Base-by-base conservation (phyloP, 2,888 invertebrate species). In the Callyntrura sp. region DNA sequence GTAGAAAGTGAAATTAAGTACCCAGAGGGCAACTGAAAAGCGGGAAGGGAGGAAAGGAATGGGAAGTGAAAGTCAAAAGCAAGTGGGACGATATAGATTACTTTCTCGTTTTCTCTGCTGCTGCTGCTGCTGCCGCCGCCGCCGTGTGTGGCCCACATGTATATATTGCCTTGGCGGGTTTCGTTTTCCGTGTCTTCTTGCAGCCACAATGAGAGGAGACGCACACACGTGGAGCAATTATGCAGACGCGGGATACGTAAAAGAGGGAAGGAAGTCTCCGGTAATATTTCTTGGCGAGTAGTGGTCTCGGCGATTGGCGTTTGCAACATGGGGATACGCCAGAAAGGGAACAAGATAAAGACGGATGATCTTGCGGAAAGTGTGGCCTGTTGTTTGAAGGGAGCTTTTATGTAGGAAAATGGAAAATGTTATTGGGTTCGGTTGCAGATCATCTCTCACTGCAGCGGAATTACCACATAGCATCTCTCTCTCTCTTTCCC, bases 371-470 rank as follows among this genome's bases (percentile, higher is more conserved):
- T n/a, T 17, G 45, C 11, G n/a, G n/a, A n/a, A n/a, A n/a, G n/a
- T n/a, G n/a, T n/a, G n/a, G n/a, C n/a, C n/a, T n/a, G n/a, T n/a
- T n/a, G n/a, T n/a, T n/a, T n/a, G n/a, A n/a, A n/a, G n/a, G n/a
- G n/a, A n/a, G n/a, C n/a, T n/a, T n/a, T n/a, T n/a, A n/a, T n/a
- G n/a, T n/a, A n/a, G n/a, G n/a, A n/a, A n/a, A n/a, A 17, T 6
- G 45, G 51, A 76, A 57, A 43, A 57, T 79, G 28, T 57, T 79
- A 79, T 79, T 79, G 79, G 79, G 55, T 79, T 79, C 35, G 55
- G 79, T 73, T 73, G 51, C 43, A 17, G 0, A 8, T 9, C 57
- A 57, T 4, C 14, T 14, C 57, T 65, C 25, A 65, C 65, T 4
- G 62, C 3, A 20, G 17, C 23, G 45, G 45, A 17, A 73, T 73